Percentiles rank a stretch among this genome's conserved stretches.
These are phyloP conservation scores for Euglossa dilemma DNA, from an alignment of 1,140 invertebrate genomes.

Conservation along the genomic window DNA sequence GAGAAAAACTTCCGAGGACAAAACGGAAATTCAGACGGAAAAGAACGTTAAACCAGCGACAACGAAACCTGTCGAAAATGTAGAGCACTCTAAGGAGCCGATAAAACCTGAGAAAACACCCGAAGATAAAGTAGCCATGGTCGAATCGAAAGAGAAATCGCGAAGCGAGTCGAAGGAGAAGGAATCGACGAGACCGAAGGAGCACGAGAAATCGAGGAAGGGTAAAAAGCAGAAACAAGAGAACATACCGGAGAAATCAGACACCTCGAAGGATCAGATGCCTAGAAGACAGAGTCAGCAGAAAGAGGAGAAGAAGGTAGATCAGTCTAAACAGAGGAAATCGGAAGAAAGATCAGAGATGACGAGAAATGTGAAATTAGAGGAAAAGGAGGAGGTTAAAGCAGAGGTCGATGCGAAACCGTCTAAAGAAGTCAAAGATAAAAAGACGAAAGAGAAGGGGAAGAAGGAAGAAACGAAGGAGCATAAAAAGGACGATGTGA, in stretches of 20 bases:
- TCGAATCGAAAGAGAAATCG: constrained; percentile 23
- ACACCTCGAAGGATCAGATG: neutral
- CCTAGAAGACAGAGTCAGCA: neutral
- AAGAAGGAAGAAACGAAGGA: neutral
- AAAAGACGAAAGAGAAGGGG: neutral
- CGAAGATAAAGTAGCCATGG: neutral
- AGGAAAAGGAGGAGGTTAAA: neutral
- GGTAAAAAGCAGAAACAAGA: constrained; percentile 14
- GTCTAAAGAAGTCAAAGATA: neutral
- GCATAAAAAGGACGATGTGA: neutral
- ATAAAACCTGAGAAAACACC: neutral
- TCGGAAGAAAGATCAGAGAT: neutral
- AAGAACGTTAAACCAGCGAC: neutral
- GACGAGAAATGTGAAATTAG: neutral
- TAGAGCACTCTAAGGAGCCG: neutral
- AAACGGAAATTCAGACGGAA: neutral
- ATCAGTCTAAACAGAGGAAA: neutral
- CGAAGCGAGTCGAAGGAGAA: neutral
- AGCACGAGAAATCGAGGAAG: constrained; percentile 18
- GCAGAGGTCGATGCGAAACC: neutral
- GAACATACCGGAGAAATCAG: neutral
- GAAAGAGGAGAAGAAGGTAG: neutral
- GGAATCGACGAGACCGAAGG: neutral
- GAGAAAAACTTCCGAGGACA: neutral
- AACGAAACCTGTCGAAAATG: neutral